Conservation (phyloP, 2,113 vertebrate species). For the Leucopternis melanops region DNA sequence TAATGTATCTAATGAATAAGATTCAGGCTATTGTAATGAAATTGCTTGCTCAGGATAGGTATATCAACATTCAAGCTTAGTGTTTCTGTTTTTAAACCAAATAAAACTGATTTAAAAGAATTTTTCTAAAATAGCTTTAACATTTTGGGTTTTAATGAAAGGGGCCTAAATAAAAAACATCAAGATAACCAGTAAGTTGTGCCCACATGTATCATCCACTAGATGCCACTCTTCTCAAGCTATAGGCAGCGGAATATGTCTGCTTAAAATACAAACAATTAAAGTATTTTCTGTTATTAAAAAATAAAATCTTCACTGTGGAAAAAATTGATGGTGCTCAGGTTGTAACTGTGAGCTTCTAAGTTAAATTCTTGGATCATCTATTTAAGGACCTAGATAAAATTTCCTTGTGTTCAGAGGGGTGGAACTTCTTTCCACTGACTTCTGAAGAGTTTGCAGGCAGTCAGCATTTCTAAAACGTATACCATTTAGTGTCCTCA, state of each 20-base stretch:
- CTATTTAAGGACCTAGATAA: not conserved
- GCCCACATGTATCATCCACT: not conserved
- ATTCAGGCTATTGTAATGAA: not conserved
- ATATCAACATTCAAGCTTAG: not conserved
- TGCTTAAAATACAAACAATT: not conserved
- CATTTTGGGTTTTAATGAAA: not conserved
- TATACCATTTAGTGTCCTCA: not conserved
- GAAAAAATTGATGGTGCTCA: not conserved
- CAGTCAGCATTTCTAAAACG: not conserved
- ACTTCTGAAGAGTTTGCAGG: not conserved
- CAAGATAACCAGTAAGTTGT: not conserved
- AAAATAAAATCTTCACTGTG: not conserved
- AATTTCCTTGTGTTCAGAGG: not conserved
- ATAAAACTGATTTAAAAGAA: not conserved
- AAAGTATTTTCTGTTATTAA: not conserved
- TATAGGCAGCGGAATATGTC: not conserved
- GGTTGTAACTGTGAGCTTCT: not conserved
- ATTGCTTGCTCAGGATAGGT: not conserved
- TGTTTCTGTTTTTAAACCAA: not conserved
- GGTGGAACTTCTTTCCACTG: not conserved
- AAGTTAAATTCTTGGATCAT: not conserved
- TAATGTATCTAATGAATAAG: not conserved
- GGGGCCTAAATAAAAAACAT: not conserved
- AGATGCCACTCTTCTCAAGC: constrained; percentile 57
- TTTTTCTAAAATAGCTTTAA: not conserved